Evolutionary conservation across 2,888 invertebrate genomes (phyloP).

Genomic region (Pachycephus smyrnensis): DNA sequence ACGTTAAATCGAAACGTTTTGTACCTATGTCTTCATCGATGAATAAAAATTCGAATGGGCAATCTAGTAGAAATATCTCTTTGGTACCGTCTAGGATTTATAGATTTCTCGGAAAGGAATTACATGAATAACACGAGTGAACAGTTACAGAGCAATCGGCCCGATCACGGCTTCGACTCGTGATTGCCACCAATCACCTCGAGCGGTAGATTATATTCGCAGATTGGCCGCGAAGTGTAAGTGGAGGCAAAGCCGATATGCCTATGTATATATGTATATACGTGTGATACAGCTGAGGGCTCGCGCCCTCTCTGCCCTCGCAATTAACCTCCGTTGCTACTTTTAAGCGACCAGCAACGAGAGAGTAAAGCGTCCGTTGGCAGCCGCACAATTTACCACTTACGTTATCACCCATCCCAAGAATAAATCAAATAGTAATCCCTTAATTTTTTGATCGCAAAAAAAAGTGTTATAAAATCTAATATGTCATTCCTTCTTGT

Average conservation of each 20-base stretch:
- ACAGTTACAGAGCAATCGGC: slow-evolving; percentile 39
- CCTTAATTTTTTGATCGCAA: not conserved
- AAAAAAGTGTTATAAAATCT: not conserved
- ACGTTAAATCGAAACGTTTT: not conserved
- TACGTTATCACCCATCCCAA: slow-evolving; percentile 22
- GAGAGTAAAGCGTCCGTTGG: slow-evolving; percentile 24
- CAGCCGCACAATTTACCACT: slow-evolving; percentile 30
- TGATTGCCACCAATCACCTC: slow-evolving; percentile 28
- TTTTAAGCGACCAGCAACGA: slow-evolving; percentile 28
- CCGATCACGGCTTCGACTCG: slow-evolving; percentile 34
- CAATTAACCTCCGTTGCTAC: slow-evolving; percentile 41
- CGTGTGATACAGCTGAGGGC: slow-evolving; percentile 27
- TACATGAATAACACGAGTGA: slow-evolving; percentile 11
- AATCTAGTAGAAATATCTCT: not conserved
- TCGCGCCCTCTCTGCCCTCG: slow-evolving; percentile 30
- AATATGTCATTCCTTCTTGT: not conserved
- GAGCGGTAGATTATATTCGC: slow-evolving; percentile 29
- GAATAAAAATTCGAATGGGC: not conserved
- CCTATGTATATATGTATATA: not conserved
- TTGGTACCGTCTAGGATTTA: not conserved
- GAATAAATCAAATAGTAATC: not conserved
- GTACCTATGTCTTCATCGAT: not conserved
- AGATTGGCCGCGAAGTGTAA: slow-evolving; percentile 27
- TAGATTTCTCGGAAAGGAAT: not conserved
- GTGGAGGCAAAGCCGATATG: slow-evolving; percentile 20